These are phyloP conservation scores for Torymus auratus DNA, from an alignment of 2,888 invertebrate genomes.

Conservation along the genomic window DNA sequence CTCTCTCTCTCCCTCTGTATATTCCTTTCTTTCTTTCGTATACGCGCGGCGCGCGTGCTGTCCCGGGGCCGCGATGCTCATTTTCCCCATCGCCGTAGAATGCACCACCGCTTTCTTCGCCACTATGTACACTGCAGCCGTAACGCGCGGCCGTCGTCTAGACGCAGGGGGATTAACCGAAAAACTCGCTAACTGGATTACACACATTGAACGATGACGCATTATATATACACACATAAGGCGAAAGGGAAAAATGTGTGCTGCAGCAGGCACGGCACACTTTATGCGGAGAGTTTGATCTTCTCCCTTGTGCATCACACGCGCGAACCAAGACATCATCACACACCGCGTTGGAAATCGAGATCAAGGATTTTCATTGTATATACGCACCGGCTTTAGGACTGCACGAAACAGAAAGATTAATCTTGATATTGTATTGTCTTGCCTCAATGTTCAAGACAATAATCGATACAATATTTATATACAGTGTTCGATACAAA, in stretches of 20 bases:
- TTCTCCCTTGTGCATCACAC: no score
- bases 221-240: not conserved
- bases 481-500: no score
- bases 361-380: not conserved
- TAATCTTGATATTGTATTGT: no score
- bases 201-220: not conserved
- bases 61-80: not conserved
- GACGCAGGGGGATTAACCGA: conserved; percentile 12
- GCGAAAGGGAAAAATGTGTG: conserved; percentile 23
- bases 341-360: not conserved
- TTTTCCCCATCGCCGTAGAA: not conserved
- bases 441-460: no score
- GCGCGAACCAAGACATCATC: no score
- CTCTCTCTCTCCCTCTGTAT: not conserved
- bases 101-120: not conserved
- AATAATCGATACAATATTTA: no score
- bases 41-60: no score
- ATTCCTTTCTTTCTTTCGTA: not conserved
- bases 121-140: no score
- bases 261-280: not conserved
- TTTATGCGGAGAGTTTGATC: no score
- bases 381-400: no score
- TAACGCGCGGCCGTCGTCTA: no score
- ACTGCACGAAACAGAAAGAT: no score
- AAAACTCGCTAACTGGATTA: conserved; percentile 27